Base-by-base conservation (phyloP, 2,113 vertebrate species). In the Rhineura floridana region DNA sequence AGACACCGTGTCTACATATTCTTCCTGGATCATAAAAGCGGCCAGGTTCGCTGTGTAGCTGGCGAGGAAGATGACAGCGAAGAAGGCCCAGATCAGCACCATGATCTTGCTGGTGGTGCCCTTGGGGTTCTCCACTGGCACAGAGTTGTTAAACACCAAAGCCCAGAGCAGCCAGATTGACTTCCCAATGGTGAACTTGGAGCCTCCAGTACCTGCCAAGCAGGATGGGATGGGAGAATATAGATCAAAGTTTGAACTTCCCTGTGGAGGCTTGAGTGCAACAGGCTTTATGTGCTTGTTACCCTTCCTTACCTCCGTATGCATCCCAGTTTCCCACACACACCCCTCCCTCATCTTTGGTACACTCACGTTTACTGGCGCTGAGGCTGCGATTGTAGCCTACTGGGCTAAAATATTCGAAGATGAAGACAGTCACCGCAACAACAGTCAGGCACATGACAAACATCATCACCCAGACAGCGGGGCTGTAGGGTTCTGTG, bases 381-480 rank as follows among this genome's bases (percentile, higher is more conserved):
- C 97, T 97, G 93, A 98, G 97, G 93, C 94, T 97, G 85, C 96
- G 96, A 89, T 96, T 96, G 92, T 97, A 98, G 93, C 98, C 98
- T 44, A 98, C 98, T 1, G 98, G 98, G 96, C 98, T 98, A 97
- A 98, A 98, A 96, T 96, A 97, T 94, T 97, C 96, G 3, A 99
- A 99, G 96, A 99, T 98, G 96, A 99, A 99, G 91, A 98, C 98
- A 0, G 98, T 99, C 96, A 99, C 98, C 2, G 98, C 98, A 15
- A 98, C 98, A 63, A 99, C 98, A 5, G 98, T 98, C 96, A 99
- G 98, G 95, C 98, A 99, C 98, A 99, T 98, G 92, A 99, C 98
- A 46, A 99, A 99, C 98, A 99, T 99, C 98, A 99, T 99, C 95
- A 99, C 98, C 98, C 98, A 99, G 89, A 98, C 98, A 2, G 98